These are phyloP conservation scores for Bos javanicus DNA, from an alignment of 2,113 vertebrate genomes.

Conservation along the genomic window DNA sequence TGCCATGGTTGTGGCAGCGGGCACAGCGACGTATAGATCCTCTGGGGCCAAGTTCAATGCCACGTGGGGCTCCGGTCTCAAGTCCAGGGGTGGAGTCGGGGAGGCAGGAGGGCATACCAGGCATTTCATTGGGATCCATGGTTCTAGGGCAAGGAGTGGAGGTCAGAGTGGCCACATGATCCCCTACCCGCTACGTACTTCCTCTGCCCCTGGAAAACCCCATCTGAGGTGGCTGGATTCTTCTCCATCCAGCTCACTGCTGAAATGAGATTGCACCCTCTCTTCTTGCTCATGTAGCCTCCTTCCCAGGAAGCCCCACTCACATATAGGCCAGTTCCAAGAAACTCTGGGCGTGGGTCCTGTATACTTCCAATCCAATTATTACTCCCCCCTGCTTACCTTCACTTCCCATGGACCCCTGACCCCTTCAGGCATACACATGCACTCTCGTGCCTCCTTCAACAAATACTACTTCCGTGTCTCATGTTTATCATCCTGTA, in stretches of 20 bases:
- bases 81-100: not conserved
- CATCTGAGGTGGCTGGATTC: not conserved
- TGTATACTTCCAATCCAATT: not conserved
- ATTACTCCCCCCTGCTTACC: not conserved
- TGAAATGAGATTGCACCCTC: not conserved
- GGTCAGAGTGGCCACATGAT: not conserved
- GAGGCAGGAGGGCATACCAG: not conserved
- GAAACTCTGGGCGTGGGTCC: not conserved
- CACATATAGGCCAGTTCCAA: not conserved
- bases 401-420: not conserved
- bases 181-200: not conserved
- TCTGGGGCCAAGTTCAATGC: not conserved
- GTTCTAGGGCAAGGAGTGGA: constrained; percentile 34
- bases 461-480: not conserved
- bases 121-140: constrained; percentile 8
- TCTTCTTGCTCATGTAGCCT: not conserved
- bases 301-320: not conserved
- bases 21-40: not conserved
- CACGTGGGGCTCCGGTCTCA: not conserved
- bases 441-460: not conserved
- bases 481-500: not conserved
- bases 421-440: not conserved
- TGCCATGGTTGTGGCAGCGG: constrained; percentile 43
- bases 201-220: not conserved
- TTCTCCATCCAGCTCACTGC: not conserved